A percentile compares a stretch with the other conserved stretches of the same genome.
Conservation (phyloP, 2,888 invertebrate species). For the Himalopsyche kuldschensis region DNA sequence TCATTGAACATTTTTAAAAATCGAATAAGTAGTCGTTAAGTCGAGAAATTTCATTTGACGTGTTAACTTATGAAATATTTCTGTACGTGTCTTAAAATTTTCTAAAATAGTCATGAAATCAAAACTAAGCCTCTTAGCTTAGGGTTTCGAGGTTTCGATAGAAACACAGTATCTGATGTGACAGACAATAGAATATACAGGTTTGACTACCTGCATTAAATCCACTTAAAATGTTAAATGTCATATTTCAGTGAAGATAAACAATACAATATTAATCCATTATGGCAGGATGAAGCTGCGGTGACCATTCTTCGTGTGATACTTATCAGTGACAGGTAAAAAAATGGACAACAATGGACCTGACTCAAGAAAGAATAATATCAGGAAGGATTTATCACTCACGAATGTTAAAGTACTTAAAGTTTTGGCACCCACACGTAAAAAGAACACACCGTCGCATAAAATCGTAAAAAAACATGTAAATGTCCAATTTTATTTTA, state of each 20-base stretch:
- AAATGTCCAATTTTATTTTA: no score
- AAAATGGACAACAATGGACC: slow-evolving; percentile 7
- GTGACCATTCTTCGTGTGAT: slow-evolving; percentile 11
- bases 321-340: slow-evolving; percentile 18
- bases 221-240: background rate
- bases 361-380: background rate
- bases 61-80: no score
- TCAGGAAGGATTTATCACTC: background rate
- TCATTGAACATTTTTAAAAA: no score
- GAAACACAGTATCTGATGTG: background rate
- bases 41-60: no score
- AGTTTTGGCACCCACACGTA: background rate
- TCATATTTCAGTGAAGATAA: slow-evolving; percentile 3
- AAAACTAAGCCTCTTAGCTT: no score
- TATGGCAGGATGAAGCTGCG: slow-evolving; percentile 3
- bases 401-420: background rate
- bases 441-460: background rate
- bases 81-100: no score
- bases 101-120: no score
- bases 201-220: background rate
- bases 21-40: no score
- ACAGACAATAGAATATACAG: background rate
- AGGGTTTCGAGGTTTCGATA: no score
- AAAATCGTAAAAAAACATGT: no score
- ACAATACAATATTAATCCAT: slow-evolving; percentile 24